Evolutionary conservation across 2,797 vertebrate genomes (phyloP).

Genomic region (Sebastes wilsoni): DNA sequence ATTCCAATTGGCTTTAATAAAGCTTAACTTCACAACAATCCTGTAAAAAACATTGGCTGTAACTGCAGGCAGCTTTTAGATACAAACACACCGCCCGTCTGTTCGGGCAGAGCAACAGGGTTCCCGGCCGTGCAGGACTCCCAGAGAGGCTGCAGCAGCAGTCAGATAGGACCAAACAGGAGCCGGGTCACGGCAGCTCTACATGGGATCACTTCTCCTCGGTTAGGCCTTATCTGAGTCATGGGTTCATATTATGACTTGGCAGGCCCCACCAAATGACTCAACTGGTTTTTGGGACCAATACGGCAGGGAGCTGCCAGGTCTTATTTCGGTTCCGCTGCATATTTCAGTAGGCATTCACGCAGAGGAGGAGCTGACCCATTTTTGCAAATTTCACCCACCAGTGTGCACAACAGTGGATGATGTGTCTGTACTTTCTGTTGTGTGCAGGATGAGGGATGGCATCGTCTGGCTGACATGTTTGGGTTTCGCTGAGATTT

Average conservation of each 20-base stretch:
- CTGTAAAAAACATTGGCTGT: constrained; percentile 26
- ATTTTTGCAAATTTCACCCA: constrained; percentile 64
- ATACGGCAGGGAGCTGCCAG: constrained; percentile 67
- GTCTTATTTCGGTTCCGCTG: constrained; percentile 71
- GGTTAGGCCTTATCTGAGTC: constrained; percentile 66
- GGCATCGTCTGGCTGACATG: constrained; percentile 18
- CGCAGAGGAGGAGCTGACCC: constrained; percentile 68
- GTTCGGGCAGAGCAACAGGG: constrained; percentile 24
- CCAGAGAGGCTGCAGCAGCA: constrained; percentile 19
- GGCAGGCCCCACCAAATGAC: constrained; percentile 63
- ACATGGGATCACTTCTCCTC: constrained; percentile 58
- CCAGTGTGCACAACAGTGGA: constrained; percentile 24
- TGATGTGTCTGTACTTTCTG: constrained; percentile 6
- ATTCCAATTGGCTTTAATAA: neutral
- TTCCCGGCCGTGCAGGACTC: constrained; percentile 24
- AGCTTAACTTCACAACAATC: constrained; percentile 9
- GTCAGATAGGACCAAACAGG: constrained; percentile 21
- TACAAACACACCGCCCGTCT: constrained; percentile 1
- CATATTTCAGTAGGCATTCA: constrained; percentile 75
- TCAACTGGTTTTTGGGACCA: constrained; percentile 67
- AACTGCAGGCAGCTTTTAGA: constrained; percentile 16
- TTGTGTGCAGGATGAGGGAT: constrained; percentile 17
- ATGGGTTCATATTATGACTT: constrained; percentile 69
- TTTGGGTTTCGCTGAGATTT: constrained; percentile 13
- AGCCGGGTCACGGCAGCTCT: constrained; percentile 45